Base-by-base conservation (phyloP, 2,797 vertebrate genomes). In the Rhincodon typus region DNA sequence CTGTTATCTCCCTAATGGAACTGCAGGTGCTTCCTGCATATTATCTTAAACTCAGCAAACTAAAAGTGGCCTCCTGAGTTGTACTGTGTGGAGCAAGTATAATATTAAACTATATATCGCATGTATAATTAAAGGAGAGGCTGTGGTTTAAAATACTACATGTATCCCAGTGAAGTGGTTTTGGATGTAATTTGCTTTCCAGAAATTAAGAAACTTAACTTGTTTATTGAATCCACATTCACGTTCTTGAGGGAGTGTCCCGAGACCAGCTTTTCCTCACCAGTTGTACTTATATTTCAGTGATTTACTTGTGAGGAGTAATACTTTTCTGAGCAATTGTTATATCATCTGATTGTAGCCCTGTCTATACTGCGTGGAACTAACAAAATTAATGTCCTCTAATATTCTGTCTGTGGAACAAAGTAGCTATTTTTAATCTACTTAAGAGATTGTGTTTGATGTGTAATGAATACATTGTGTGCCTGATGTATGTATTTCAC, bases 371-470 rank as follows among this genome's bases (percentile, higher is more conserved):
- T 66, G 86, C 19, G 27, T 94, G 69, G 38, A 74, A 27, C 38
- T 67, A 72, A 94, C 67, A 72, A 94, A 94, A 91, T 13, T 30
- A n/a, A n/a, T 90, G 53, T n/a, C 88, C 53, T 91, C 66, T 91
- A 66, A 91, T 15, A 66, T 91, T 90, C 87, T 62, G 87, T 50
- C 62, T 94, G 69, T 50, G 25, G 46, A 72, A 94, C 87, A 57
- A 90, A 91, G 4, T 91, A 66, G 88, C 53, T n/a, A 62, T 21
- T 91, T 91, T n/a, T 91, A 53, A 57, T 66, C 27, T 91, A 66
- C 88, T 62, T 72, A 46, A 50, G 57, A 62, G 21, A 74, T 25
- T 42, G 27, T 70, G 38, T 94, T 70, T 94, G n/a, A 1, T 94
- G 66, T 70, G 70, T 72, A 66, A 84, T 69, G 42, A 72, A 70